phyloP scores from a whole-genome alignment of 2,113 vertebrate species.

The Syngnathoides biaculeatus region DNA sequence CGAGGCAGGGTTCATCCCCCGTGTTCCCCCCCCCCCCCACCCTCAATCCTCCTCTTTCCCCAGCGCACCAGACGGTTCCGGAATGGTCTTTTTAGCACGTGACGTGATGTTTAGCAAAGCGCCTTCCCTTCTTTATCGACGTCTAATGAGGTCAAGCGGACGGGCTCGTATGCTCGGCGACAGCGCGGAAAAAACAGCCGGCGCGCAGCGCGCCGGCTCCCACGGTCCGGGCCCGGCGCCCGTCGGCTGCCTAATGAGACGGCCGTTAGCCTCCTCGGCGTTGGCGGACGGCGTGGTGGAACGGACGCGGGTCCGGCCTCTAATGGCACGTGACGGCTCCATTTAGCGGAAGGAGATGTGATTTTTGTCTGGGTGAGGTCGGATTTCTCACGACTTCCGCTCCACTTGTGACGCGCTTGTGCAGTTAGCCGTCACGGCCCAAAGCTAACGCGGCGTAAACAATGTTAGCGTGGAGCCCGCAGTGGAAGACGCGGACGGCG shows the following conservation, averaged over 20 bases:
- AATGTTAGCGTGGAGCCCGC: no score
- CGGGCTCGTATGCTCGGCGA: constrained; percentile 95
- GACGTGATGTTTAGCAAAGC: constrained; percentile 95
- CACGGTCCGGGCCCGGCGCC: constrained; percentile 64
- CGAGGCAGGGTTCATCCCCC: constrained; percentile 85
- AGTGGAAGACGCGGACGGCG: background rate
- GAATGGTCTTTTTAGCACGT: constrained; percentile 91
- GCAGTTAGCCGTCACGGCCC: background rate
- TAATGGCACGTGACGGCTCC: constrained; percentile 54
- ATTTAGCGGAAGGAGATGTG: constrained; percentile 35
- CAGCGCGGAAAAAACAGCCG: constrained; percentile 91
- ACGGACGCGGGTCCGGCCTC: constrained; percentile 49
- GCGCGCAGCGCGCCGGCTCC: constrained; percentile 88
- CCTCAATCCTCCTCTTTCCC: constrained; percentile 63
- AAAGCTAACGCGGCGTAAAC: background rate
- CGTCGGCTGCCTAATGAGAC: constrained; percentile 51
- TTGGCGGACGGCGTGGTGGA: constrained; percentile 42
- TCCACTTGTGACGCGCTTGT: constrained; percentile 4
- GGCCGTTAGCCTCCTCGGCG: constrained; percentile 59
- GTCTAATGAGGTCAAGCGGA: constrained; percentile 99
- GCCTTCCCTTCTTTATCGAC: constrained; percentile 96
- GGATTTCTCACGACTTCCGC: constrained; percentile 13
- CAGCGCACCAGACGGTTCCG: constrained; percentile 80
- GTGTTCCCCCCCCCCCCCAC: constrained; percentile 47
- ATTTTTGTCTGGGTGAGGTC: constrained; percentile 12